These are phyloP conservation scores for Tonatia bakeri DNA, from an alignment of 2,113 vertebrate genomes.

Conservation along the genomic window DNA sequence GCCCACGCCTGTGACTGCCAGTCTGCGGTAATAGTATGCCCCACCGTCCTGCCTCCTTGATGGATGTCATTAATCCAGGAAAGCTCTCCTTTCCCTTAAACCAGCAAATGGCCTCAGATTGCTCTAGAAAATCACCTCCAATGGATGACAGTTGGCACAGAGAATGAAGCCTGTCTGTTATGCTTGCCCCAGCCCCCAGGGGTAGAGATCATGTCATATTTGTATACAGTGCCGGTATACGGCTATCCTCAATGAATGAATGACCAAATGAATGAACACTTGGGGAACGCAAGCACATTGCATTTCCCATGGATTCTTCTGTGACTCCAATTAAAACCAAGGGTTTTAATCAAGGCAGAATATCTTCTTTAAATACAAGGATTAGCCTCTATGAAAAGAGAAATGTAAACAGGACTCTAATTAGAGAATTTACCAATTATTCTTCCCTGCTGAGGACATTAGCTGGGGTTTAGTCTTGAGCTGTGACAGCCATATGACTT, in stretches of 20 bases:
- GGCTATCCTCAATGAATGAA: background rate
- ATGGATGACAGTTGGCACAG: background rate
- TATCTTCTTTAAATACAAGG: slow-evolving; percentile 68
- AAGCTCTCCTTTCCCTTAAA: background rate
- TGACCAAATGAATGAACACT: background rate
- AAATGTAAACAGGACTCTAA: slow-evolving; percentile 70
- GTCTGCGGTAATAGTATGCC: too few relatives aligned
- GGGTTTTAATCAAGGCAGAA: slow-evolving; percentile 64
- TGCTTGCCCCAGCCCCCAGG: background rate
- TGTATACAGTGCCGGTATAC: background rate
- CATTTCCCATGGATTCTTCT: background rate
- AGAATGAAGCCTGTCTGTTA: background rate
- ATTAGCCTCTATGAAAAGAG: slow-evolving; percentile 59
- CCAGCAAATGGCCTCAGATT: background rate
- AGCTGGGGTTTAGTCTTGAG: slow-evolving; percentile 63
- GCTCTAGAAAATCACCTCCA: background rate
- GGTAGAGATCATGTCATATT: background rate
- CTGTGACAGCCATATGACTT: slow-evolving; percentile 63
- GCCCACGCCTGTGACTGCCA: too few relatives aligned
- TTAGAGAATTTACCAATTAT: slow-evolving; percentile 75
- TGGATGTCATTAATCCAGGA: background rate
- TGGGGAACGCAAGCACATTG: background rate
- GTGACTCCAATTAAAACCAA: slow-evolving; percentile 44
- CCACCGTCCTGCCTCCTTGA: too few relatives aligned
- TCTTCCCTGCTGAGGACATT: slow-evolving; percentile 70